These are phyloP conservation scores for Myrmecobius fasciatus DNA, from an alignment of 2,113 vertebrate species.

Conservation along the genomic window DNA sequence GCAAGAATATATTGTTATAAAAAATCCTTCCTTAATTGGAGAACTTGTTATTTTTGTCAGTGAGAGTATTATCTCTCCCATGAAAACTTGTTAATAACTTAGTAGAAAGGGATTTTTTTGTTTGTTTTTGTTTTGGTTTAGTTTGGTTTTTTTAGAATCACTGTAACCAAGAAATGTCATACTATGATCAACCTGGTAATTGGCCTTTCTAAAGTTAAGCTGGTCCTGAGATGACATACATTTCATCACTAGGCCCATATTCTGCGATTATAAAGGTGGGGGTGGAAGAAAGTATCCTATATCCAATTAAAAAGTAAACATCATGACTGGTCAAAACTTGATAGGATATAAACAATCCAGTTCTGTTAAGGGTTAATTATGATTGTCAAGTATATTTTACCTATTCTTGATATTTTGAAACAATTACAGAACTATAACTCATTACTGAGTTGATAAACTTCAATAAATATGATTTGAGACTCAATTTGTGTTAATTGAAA, in stretches of 20 bases:
- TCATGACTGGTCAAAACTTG: not conserved
- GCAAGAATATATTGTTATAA: not conserved
- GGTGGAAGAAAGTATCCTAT: not conserved
- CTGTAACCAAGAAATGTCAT: not conserved
- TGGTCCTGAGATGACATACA: not conserved
- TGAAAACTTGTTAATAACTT: not conserved
- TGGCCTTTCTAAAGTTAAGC: not conserved
- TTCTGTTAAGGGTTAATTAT: not conserved
- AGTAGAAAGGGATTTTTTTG: not conserved
- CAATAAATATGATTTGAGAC: not conserved
- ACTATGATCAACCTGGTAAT: not conserved
- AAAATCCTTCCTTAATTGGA: not conserved
- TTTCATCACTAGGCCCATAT: not conserved
- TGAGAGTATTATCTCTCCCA: not conserved
- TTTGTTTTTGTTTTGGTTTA: too few species aligned
- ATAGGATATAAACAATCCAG: not conserved
- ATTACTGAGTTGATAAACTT: not conserved
- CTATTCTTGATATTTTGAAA: not conserved
- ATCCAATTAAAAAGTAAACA: not conserved
- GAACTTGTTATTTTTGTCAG: not conserved
- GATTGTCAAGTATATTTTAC: conserved; percentile 15
- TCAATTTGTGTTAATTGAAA: conserved; percentile 48
- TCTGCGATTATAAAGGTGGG: not conserved
- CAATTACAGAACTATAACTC: not conserved
- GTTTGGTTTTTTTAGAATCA: not conserved